Base-by-base conservation (phyloP, 2,113 vertebrate species). In the Spilogale gracilis region DNA sequence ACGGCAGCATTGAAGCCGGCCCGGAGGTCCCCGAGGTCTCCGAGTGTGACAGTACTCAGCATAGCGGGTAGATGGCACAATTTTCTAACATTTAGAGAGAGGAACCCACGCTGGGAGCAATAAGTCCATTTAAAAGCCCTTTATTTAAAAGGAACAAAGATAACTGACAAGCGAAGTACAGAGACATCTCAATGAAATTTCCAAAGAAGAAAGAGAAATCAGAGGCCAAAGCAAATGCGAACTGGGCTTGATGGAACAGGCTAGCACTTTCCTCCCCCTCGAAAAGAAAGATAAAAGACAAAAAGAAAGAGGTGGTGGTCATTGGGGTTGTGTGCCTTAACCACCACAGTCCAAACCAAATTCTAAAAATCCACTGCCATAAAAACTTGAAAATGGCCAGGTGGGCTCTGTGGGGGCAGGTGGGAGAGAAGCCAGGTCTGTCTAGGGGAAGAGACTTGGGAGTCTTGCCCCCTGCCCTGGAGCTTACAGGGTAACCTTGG, bases 51-150 rank as follows among this genome's bases (percentile, higher is more conserved):
- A 99, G 99, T 99, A 99, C 99, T 99, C 98, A 98, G 99, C 99
- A 98, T 99, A 99, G 99, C 99, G 99, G 99, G 99, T 99, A 99
- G 99, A 99, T 99, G 99, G 99, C 99, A 99, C 99, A 99, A 99
- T 99, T 99, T 99, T 99, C 99, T 99, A 99, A 99, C 99, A 99
- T 99, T 99, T 99, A 99, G 99, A 99, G 98, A 98, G 99, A 99
- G 98, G 98, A 99, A 98, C 97, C 98, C 99, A 99, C 98, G 99
- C 99, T 98, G 98, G 98, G 99, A 99, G 99, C 98, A 99, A 99
- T 99, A 98, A 99, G 99, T 99, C 98, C 98, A 99, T 99, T 99
- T 99, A 99, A 99, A 99, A 99, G 98, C 98, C 99, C 98, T 99
- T 99, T 99, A 99, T 99, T 99, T 98, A 99, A 99, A 98, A 99